phyloP scores from a whole-genome alignment of 2,797 vertebrate genomes.

The Myripristis murdjan region DNA sequence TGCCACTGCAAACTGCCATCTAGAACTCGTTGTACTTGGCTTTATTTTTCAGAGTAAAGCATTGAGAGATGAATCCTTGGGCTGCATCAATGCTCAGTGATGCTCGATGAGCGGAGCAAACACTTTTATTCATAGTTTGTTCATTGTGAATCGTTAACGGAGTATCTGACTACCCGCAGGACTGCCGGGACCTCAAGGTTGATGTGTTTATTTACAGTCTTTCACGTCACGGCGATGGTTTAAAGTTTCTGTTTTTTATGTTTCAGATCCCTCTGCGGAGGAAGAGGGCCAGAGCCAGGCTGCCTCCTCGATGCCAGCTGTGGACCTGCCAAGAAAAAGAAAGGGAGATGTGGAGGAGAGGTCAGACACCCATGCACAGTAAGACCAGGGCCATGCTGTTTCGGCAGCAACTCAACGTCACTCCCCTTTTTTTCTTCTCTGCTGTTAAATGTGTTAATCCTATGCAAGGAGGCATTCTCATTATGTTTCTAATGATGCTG shows the following conservation, averaged over 20 bases:
- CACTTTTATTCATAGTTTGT: no score
- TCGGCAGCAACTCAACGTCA: neutral
- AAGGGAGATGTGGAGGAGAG: conserved; percentile 74
- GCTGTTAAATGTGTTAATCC: neutral
- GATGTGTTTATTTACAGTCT: neutral
- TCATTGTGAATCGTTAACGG: conserved; percentile 16
- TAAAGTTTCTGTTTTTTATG: conserved; percentile 7
- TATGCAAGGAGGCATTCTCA: neutral
- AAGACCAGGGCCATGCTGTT: conserved; percentile 33
- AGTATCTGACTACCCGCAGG: neutral
- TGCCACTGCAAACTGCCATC: no score
- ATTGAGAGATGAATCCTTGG: no score
- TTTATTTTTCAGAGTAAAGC: no score
- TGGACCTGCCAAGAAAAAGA: conserved; percentile 78
- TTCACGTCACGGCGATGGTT: conserved; percentile 17
- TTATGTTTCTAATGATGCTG: neutral
- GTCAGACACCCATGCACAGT: conserved; percentile 50
- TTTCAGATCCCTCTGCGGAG: conserved; percentile 53
- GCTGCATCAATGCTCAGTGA: no score
- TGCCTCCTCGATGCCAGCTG: conserved; percentile 42
- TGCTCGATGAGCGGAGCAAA: no score
- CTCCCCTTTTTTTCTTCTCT: conserved; percentile 2
- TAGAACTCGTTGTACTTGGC: no score
- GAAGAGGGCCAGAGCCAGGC: conserved; percentile 47
- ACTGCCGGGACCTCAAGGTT: conserved; percentile 4